Conservation (phyloP, 2,113 vertebrate genomes). For the Rhagologus leucostigma region DNA sequence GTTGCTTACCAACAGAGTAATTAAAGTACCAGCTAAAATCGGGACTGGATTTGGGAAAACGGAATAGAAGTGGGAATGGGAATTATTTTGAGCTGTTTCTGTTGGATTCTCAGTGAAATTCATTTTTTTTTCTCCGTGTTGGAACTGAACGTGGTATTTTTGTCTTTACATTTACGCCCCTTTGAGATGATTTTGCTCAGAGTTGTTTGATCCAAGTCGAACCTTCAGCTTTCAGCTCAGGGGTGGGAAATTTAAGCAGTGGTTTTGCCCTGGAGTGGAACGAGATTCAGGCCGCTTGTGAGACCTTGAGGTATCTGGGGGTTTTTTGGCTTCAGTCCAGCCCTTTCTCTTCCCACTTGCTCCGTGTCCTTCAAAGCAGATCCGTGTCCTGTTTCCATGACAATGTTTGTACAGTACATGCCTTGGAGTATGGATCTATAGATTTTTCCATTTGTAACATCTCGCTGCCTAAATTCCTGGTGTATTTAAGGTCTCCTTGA, state of each 20-base stretch:
- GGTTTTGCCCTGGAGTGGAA: not conserved
- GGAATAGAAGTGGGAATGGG: not conserved
- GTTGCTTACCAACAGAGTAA: no score
- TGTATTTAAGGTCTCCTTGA: not conserved
- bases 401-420: conserved; percentile 35
- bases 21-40: not conserved
- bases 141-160: rapidly evolving
- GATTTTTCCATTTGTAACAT: not conserved
- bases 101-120: not conserved
- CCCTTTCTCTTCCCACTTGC: not conserved
- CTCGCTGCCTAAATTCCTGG: not conserved
- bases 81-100: not conserved
- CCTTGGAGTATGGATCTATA: not conserved
- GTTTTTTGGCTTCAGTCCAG: not conserved
- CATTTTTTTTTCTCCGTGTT: rapidly evolving
- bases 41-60: not conserved
- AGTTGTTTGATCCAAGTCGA: not conserved
- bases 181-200: not conserved
- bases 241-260: not conserved
- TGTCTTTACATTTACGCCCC: not conserved
- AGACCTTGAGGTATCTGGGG: not conserved
- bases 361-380: not conserved
- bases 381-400: conserved; percentile 61
- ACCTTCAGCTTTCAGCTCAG: not conserved
- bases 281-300: not conserved